phyloP scores from a whole-genome alignment of 2,888 invertebrate species.

The Schrankia costaestrigalis region DNA sequence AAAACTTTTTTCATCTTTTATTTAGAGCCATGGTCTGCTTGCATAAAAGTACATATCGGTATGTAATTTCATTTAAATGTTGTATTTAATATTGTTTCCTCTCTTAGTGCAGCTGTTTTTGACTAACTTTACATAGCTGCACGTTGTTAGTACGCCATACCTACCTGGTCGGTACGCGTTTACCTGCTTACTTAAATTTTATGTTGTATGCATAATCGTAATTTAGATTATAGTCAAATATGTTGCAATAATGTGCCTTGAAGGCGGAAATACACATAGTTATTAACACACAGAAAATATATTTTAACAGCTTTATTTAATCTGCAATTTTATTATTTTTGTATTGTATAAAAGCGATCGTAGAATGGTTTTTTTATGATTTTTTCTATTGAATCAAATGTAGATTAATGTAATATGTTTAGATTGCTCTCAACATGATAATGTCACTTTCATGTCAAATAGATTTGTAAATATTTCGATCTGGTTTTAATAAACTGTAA shows the following conservation, averaged over 20 bases:
- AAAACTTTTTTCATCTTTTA: constrained; percentile 3
- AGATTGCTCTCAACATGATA: constrained; percentile 33
- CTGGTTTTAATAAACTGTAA: constrained; percentile 62
- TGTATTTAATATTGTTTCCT: constrained; percentile 13
- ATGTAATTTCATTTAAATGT: constrained; percentile 22
- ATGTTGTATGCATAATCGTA: constrained; percentile 58
- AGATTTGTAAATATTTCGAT: constrained; percentile 64
- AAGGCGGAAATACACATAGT: constrained; percentile 47
- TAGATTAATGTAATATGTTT: constrained; percentile 40
- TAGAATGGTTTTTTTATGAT: constrained; percentile 44
- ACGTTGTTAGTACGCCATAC: constrained; percentile 8
- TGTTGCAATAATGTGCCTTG: constrained; percentile 73
- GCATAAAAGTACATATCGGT: constrained; percentile 28
- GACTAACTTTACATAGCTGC: constrained; percentile 11
- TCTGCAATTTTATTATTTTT: constrained; percentile 62
- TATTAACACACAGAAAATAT: constrained; percentile 42
- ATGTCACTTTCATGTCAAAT: constrained; percentile 40
- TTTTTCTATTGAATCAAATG: constrained; percentile 52
- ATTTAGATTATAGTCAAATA: constrained; percentile 58
- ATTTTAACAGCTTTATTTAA: constrained; percentile 55
- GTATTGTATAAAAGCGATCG: constrained; percentile 53
- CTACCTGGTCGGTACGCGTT: constrained; percentile 11
- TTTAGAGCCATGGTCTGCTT: no score
- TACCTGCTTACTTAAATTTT: constrained; percentile 37
- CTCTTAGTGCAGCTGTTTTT: constrained; percentile 22